Evolutionary conservation across 2,113 vertebrate species (phyloP).

Genomic region (Phaethornis superciliosus): DNA sequence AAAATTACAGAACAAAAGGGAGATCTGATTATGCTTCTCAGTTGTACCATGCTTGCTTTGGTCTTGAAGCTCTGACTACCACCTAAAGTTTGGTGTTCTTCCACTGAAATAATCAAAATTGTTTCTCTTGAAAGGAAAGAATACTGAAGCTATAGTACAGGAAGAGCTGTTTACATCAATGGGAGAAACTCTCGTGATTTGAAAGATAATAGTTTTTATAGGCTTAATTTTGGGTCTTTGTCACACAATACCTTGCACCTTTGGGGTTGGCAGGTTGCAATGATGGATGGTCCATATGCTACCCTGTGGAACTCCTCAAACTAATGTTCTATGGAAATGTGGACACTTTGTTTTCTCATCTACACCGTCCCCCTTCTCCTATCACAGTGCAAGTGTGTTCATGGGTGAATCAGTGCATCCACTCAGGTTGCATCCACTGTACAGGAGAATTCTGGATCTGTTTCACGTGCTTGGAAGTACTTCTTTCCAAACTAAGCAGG

Average conservation of each 20-base stretch:
- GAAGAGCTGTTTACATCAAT: neutral
- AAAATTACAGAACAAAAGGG: neutral
- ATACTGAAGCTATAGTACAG: neutral
- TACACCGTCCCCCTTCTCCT: neutral
- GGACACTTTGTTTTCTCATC: neutral
- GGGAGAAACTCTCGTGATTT: neutral
- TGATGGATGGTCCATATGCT: neutral
- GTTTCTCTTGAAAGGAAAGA: neutral
- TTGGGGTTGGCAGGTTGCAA: constrained; percentile 24
- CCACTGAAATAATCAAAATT: neutral
- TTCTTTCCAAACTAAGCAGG: neutral
- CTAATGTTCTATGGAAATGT: neutral
- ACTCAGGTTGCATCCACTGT: neutral
- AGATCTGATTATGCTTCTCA: neutral
- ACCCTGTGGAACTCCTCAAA: neutral
- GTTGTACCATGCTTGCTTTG: neutral
- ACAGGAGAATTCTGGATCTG: neutral
- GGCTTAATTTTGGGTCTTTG: constrained; percentile 13
- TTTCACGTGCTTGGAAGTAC: neutral
- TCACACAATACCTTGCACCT: neutral
- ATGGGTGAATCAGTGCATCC: neutral
- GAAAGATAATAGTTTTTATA: neutral
- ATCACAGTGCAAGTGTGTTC: neutral
- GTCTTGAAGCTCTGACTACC: neutral
- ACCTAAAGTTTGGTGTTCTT: neutral